These are phyloP conservation scores for Notothenia coriiceps DNA, from an alignment of 2,113 vertebrate genomes.

Conservation along the genomic window DNA sequence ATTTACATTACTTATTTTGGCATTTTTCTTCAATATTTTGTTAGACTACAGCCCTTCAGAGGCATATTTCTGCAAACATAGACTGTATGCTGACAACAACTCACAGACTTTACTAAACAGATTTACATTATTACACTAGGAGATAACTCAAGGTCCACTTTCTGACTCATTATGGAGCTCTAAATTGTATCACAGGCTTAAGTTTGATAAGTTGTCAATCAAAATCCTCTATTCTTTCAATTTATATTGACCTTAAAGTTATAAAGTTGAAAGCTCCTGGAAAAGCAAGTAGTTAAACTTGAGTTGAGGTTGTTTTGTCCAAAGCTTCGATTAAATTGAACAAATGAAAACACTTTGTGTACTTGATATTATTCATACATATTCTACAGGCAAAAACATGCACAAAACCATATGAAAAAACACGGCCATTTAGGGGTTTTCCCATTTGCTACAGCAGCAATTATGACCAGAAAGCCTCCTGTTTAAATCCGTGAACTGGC, in stretches of 20 bases:
- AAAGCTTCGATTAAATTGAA: not conserved
- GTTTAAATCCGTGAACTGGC: constrained; percentile 14
- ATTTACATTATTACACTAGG: not conserved
- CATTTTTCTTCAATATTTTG: not conserved
- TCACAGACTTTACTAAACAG: not conserved
- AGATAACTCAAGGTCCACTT: not conserved
- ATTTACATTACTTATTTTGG: not conserved
- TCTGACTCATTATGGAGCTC: not conserved
- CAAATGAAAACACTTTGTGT: not conserved
- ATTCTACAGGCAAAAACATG: not conserved
- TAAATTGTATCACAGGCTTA: not conserved
- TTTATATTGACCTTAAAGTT: not conserved
- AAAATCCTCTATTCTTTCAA: not conserved
- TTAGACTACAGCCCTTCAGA: not conserved
- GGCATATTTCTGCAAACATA: not conserved
- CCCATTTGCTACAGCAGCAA: constrained; percentile 3
- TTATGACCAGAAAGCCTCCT: constrained; percentile 5
- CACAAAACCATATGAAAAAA: too few species aligned
- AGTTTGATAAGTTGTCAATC: not conserved
- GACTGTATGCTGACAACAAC: not conserved
- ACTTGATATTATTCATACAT: not conserved
- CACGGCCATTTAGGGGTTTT: not conserved
- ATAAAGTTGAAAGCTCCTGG: not conserved
- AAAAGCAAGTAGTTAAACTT: not conserved
- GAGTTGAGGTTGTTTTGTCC: not conserved